These are phyloP conservation scores for Blastobasis adustella DNA, from an alignment of 2,888 invertebrate species.

Conservation along the genomic window DNA sequence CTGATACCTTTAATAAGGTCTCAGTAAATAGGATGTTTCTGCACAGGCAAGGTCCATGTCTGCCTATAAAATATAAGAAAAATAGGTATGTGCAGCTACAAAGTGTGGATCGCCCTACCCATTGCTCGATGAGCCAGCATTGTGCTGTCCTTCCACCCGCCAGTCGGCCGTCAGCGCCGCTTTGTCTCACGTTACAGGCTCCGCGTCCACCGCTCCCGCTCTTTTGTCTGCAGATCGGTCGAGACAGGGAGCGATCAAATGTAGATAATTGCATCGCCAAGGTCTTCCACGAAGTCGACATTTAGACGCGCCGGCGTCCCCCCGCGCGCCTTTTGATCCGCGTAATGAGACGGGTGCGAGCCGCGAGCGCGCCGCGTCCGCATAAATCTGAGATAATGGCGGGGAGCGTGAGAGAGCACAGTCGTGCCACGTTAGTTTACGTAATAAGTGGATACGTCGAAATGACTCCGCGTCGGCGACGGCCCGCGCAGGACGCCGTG, in stretches of 20 bases:
- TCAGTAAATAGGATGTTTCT: no score
- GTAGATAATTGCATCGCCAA: slow-evolving; percentile 56
- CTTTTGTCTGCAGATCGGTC: slow-evolving; percentile 53
- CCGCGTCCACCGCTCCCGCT: slow-evolving; percentile 26
- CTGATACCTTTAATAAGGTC: no score
- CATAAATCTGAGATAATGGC: slow-evolving; percentile 62
- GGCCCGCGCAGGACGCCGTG: slow-evolving; percentile 28
- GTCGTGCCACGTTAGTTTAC: slow-evolving; percentile 60
- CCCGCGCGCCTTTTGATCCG: slow-evolving; percentile 49
- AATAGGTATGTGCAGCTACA: no score
- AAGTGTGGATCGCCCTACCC: slow-evolving; percentile 11
- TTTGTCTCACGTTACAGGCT: slow-evolving; percentile 36
- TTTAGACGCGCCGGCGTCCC: slow-evolving; percentile 48
- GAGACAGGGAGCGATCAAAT: slow-evolving; percentile 44
- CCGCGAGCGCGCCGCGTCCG: slow-evolving; percentile 37
- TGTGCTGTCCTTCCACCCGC: slow-evolving; percentile 57
- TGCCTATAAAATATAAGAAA: no score
- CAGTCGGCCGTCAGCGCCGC: slow-evolving; percentile 36
- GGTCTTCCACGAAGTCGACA: slow-evolving; percentile 58
- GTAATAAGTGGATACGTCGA: slow-evolving; percentile 57
- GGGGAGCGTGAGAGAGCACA: slow-evolving; percentile 60
- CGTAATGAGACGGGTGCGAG: slow-evolving; percentile 62
- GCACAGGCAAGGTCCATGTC: no score
- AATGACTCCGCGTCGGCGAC: slow-evolving; percentile 32
- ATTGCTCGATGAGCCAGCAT: slow-evolving; percentile 42